phyloP scores from a whole-genome alignment of 2,113 vertebrate species.

The Eubucco bourcierii region DNA sequence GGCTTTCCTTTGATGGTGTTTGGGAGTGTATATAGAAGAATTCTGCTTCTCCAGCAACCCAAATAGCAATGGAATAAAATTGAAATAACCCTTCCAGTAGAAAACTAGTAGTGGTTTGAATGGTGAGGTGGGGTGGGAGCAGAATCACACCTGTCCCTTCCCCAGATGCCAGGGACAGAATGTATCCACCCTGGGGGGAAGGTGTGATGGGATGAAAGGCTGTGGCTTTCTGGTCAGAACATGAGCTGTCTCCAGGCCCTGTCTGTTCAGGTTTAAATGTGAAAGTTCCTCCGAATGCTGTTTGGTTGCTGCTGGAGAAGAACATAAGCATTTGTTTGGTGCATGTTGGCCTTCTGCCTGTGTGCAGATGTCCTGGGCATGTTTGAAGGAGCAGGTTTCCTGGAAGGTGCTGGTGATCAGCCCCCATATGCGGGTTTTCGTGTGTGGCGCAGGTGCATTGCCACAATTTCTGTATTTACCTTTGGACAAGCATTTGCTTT shows the following conservation, averaged over 20 bases:
- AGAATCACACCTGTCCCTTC: not conserved
- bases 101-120: not conserved
- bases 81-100: not conserved
- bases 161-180: not conserved
- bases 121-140: not conserved
- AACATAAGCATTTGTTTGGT: not conserved
- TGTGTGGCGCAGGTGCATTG: not conserved
- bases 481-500: conserved; percentile 30
- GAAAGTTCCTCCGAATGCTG: not conserved
- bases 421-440: not conserved
- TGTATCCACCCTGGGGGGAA: not conserved
- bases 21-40: not conserved
- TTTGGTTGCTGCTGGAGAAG: not conserved
- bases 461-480: not conserved
- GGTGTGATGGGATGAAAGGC: not conserved
- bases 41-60: not conserved
- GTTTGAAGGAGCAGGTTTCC: not conserved
- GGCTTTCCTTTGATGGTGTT: not conserved
- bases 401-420: not conserved
- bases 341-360: not conserved
- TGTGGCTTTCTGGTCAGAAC: rapidly evolving
- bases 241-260: rapidly evolving
- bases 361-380: rapidly evolving
- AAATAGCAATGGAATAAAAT: not conserved
- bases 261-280: not conserved